Evolutionary conservation across 2,797 vertebrate species (phyloP).

Genomic region (Ctenochaetus hawaiiensis): DNA sequence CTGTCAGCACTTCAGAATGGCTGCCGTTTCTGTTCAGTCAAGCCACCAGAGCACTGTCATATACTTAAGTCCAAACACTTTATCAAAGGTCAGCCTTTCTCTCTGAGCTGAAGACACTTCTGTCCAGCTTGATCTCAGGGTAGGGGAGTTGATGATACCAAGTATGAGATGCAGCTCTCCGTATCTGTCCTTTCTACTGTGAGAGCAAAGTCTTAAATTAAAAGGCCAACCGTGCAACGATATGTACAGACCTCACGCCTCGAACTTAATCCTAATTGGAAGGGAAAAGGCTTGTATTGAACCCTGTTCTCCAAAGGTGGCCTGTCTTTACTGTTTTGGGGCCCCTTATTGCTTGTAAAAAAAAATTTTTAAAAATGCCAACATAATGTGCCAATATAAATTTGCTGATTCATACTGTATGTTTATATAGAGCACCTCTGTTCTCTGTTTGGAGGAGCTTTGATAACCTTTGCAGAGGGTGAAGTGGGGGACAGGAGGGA

Average conservation of each 20-base stretch:
- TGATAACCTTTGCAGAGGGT: conserved; percentile 72
- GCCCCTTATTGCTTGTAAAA: conserved; percentile 61
- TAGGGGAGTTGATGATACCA: conserved; percentile 76
- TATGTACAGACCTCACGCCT: conserved; percentile 67
- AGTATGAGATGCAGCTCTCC: conserved; percentile 74
- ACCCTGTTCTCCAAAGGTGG: conserved; percentile 57
- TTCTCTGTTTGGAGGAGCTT: conserved; percentile 75
- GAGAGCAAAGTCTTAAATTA: conserved; percentile 69
- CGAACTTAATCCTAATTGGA: conserved; percentile 60
- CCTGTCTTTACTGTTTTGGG: conserved; percentile 52
- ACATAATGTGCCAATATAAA: conserved; percentile 78
- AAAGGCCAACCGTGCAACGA: conserved; percentile 61
- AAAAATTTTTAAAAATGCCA: no score
- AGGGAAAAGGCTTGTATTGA: conserved; percentile 48
- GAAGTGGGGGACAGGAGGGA: conserved; percentile 73
- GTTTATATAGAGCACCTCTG: conserved; percentile 70
- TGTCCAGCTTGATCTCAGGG: conserved; percentile 86
- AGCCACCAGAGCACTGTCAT: conserved; percentile 76
- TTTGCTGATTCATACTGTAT: conserved; percentile 65
- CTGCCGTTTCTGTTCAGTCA: conserved; percentile 57
- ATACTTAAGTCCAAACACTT: conserved; percentile 60
- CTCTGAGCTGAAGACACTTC: conserved; percentile 75
- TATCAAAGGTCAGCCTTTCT: conserved; percentile 68
- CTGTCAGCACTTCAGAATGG: conserved; percentile 68
- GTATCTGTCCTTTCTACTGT: conserved; percentile 73